These are phyloP conservation scores for Drosophila setosimentum DNA, from an alignment of 2,888 invertebrate species.

Conservation along the genomic window DNA sequence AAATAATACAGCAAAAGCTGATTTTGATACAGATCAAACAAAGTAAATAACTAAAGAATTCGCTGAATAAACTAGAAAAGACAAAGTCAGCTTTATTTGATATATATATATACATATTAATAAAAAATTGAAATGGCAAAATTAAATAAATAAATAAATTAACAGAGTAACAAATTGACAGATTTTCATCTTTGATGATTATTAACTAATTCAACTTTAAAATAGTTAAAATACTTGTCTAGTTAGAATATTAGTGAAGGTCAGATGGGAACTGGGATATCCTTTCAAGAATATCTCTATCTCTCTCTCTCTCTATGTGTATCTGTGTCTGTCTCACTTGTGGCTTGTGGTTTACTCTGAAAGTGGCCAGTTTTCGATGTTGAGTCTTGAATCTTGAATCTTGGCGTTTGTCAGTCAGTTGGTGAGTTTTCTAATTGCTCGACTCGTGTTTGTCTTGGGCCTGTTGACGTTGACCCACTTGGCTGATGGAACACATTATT, in stretches of 20 bases:
- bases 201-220: neutral
- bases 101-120: neutral
- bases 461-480: constrained; percentile 75
- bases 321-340: neutral
- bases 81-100: neutral
- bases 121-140: neutral
- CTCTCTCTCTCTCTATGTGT: neutral
- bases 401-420: constrained; percentile 18
- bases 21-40: too few species aligned
- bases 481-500: constrained; percentile 70
- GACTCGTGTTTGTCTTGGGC: constrained; percentile 63
- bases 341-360: constrained; percentile 11
- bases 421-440: constrained; percentile 47
- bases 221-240: neutral
- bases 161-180: neutral
- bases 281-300: neutral
- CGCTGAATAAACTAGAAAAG: neutral
- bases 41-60: too few species aligned
- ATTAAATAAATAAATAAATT: neutral
- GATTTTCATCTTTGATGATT: neutral
- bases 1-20: too few species aligned
- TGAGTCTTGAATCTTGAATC: constrained; percentile 8
- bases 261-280: too few species aligned
- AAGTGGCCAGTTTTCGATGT: constrained; percentile 13
- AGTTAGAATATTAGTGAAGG: neutral